These are phyloP conservation scores for Calonectris borealis DNA, from an alignment of 2,113 vertebrate species.

Conservation along the genomic window DNA sequence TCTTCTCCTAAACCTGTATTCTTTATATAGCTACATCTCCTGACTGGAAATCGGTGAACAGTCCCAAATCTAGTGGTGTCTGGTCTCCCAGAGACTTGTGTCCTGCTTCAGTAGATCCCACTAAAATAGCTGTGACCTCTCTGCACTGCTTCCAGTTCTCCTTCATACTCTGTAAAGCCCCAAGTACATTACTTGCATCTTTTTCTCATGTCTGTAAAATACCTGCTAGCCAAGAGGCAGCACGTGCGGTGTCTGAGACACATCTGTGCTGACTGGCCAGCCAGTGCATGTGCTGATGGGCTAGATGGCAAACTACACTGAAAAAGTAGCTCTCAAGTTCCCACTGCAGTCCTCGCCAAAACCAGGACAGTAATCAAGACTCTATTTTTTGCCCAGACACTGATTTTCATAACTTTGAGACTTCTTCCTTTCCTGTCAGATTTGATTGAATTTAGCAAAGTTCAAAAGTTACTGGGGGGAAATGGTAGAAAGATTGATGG, in stretches of 20 bases:
- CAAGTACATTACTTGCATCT: not conserved
- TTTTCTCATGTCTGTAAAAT: not conserved
- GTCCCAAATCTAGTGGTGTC: not conserved
- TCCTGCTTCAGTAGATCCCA: not conserved
- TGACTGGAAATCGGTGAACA: not conserved
- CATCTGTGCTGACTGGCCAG: not conserved
- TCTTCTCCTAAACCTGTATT: not conserved
- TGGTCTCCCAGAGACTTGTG: not conserved
- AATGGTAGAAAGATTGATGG: not conserved
- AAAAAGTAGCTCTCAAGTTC: not conserved
- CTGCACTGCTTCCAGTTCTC: not conserved
- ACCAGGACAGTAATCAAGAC: not conserved
- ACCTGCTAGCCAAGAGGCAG: not conserved
- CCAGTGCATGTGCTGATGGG: not conserved
- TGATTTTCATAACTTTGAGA: not conserved
- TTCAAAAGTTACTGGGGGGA: not conserved
- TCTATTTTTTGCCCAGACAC: not conserved
- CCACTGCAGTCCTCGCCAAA: not conserved
- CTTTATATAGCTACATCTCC: not conserved
- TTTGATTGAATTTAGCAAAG: not conserved
- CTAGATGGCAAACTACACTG: not conserved
- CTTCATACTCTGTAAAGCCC: not conserved
- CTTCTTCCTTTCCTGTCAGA: not conserved
- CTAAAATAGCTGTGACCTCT: not conserved
- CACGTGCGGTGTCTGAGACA: fast-evolving